Conservation (phyloP, 2,113 vertebrate genomes). For the Spermophilus dauricus region DNA sequence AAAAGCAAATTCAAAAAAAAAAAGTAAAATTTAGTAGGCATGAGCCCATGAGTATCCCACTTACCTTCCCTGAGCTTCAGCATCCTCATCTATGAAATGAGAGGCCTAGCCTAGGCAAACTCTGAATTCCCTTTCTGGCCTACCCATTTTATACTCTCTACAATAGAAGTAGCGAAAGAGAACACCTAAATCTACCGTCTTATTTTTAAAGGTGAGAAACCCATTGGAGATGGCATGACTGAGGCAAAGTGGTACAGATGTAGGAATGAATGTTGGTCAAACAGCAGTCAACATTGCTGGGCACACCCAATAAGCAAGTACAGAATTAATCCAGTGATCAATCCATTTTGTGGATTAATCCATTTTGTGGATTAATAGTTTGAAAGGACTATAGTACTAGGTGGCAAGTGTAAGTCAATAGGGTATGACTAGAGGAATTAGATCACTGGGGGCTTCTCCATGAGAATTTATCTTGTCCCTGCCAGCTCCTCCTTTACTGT, state of each 20-base stretch:
- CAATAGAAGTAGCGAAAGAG: not conserved
- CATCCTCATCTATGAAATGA: not conserved
- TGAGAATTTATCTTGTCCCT: no score
- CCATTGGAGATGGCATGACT: not conserved
- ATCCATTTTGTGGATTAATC: no score
- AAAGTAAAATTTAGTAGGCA: not conserved
- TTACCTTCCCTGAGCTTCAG: not conserved
- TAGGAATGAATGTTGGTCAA: not conserved
- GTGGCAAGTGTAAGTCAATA: no score
- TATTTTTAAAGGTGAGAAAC: not conserved
- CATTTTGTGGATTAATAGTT: no score
- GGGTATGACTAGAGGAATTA: no score
- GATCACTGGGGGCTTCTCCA: no score
- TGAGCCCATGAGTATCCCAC: not conserved
- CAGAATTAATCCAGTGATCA: no score
- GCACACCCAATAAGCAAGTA: not conserved
- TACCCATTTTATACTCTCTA: not conserved
- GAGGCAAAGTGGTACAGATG: not conserved
- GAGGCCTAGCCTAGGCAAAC: not conserved
- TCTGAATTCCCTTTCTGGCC: not conserved
- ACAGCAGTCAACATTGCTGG: not conserved
- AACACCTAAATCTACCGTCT: not conserved
- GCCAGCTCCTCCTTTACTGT: no score
- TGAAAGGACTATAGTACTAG: no score
- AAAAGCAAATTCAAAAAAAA: not conserved